A percentile compares a stretch with the other conserved stretches of the same genome.
phyloP scores from a whole-genome alignment of 2,113 vertebrate species.

The Centropus unirufus region DNA sequence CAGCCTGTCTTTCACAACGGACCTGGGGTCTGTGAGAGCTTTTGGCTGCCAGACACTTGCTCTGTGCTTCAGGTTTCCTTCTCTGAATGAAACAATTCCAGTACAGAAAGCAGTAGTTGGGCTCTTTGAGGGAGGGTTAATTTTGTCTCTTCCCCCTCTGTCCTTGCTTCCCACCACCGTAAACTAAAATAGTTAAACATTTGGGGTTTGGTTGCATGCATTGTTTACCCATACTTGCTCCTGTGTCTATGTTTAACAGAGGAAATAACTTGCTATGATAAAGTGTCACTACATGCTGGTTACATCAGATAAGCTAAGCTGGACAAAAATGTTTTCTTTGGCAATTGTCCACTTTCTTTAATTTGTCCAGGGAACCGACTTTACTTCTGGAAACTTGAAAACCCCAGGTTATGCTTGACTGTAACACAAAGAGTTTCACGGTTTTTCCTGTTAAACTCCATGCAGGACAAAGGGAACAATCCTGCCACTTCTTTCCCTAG shows the following conservation, averaged over 20 bases:
- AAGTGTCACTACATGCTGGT: slow-evolving; percentile 38
- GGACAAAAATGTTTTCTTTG: slow-evolving; percentile 54
- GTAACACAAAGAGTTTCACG: neutral
- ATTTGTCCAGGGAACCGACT: neutral
- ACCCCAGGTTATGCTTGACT: neutral
- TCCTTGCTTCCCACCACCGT: neutral
- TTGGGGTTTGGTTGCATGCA: neutral
- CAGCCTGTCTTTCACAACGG: neutral
- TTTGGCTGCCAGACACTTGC: neutral
- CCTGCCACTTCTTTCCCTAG: neutral
- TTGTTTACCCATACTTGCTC: slow-evolving; percentile 29
- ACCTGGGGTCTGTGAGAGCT: neutral
- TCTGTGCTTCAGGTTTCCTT: neutral
- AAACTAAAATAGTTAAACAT: slow-evolving; percentile 20
- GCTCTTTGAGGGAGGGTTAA: neutral
- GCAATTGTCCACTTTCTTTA: slow-evolving; percentile 44
- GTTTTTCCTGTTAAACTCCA: slow-evolving; percentile 8
- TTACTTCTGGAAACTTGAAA: neutral
- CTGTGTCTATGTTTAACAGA: slow-evolving; percentile 44
- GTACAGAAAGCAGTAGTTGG: neutral
- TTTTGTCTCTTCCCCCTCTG: neutral
- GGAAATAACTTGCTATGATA: slow-evolving; percentile 43
- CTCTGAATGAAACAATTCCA: neutral
- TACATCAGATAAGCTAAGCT: slow-evolving; percentile 59
- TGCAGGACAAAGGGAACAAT: neutral